Evolutionary conservation across 1,140 invertebrate genomes (phyloP).

Genomic region (Lepidurus apus): DNA sequence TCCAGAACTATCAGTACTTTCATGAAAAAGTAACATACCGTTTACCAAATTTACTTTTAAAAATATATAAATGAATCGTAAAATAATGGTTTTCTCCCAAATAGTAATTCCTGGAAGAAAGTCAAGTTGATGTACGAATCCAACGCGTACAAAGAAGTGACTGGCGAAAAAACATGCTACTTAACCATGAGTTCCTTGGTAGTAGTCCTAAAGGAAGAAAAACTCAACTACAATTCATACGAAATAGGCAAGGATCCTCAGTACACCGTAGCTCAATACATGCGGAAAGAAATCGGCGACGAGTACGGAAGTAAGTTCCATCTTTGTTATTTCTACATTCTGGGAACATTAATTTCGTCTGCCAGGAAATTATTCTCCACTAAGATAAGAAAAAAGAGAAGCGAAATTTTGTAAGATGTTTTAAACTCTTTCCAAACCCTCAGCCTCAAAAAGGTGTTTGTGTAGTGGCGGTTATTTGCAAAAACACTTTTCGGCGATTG

Average conservation of each 20-base stretch:
- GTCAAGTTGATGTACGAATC: constrained; percentile 65
- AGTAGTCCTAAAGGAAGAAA: constrained; percentile 54
- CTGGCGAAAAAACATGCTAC: constrained; percentile 59
- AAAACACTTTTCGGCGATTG: neutral
- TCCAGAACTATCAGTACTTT: constrained; percentile 61
- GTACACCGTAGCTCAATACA: constrained; percentile 52
- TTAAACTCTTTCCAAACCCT: neutral
- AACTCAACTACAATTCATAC: constrained; percentile 49
- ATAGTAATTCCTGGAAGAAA: constrained; percentile 61
- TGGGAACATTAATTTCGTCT: constrained; percentile 26
- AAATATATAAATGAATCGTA: constrained; percentile 18
- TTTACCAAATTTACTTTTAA: neutral
- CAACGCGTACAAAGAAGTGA: constrained; percentile 57
- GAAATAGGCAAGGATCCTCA: constrained; percentile 49
- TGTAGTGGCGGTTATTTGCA: neutral
- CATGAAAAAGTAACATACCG: constrained; percentile 46
- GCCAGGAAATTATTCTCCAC: neutral
- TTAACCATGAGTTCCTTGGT: constrained; percentile 63
- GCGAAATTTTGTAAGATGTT: neutral
- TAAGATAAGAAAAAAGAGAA: neutral
- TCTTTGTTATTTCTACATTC: constrained; percentile 34
- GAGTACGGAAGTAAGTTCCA: constrained; percentile 42
- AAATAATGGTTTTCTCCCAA: constrained; percentile 40
- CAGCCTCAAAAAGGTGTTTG: neutral
- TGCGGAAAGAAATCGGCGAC: constrained; percentile 47